These are phyloP conservation scores for Acomys russatus DNA, from an alignment of 2,797 vertebrate species.

Conservation along the genomic window DNA sequence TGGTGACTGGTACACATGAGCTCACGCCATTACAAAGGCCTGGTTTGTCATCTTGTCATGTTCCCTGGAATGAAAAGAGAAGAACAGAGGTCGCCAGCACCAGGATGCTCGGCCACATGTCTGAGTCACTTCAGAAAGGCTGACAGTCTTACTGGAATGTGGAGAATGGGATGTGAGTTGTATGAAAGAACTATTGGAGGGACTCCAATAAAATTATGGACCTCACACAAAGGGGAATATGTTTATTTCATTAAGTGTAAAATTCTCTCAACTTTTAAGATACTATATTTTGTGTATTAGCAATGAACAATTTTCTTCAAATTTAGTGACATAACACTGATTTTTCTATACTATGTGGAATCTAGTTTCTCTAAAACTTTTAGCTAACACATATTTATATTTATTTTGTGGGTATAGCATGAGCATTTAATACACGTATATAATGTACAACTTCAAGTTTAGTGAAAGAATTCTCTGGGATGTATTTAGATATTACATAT, in stretches of 20 bases:
- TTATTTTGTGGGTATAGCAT: not conserved
- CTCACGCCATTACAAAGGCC: not conserved
- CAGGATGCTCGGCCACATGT: not conserved
- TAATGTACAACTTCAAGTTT: not conserved
- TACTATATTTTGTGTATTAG: not conserved
- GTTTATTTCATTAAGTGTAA: not conserved
- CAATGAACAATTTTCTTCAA: not conserved
- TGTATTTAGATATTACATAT: not conserved
- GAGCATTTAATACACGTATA: not conserved
- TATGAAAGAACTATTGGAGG: not conserved
- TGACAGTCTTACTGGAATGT: not conserved
- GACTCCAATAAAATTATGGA: not conserved
- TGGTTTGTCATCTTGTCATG: not conserved
- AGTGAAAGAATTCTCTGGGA: conserved; percentile 1
- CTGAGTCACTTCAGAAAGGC: not conserved
- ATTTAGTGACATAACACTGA: not conserved
- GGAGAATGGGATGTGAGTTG: not conserved
- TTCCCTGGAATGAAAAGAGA: not conserved
- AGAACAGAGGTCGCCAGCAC: accelerated
- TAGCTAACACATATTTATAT: not conserved
- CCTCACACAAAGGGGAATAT: not conserved
- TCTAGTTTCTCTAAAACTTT: not conserved
- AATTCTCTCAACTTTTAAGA: not conserved
- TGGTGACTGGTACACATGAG: not conserved
- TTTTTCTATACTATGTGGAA: not conserved